A percentile compares a stretch with the other conserved stretches of the same genome.
Evolutionary conservation across 1,140 invertebrate species (phyloP).

Genomic region (Zaprionus ghesquierei): DNA sequence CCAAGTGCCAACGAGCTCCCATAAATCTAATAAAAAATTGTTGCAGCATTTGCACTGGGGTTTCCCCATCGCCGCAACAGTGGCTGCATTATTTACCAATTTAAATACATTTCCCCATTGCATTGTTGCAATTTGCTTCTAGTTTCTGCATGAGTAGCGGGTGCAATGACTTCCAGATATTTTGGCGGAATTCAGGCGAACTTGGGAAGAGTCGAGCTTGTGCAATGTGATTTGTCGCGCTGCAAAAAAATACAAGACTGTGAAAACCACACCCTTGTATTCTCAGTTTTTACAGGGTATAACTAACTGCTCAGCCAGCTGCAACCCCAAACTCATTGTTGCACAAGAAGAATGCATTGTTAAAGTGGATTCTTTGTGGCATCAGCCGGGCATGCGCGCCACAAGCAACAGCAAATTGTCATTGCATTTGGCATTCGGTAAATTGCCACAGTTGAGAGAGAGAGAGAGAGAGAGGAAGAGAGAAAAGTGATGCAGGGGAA

Average conservation of each 20-base stretch:
- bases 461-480: background rate
- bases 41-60: slow-evolving; percentile 3
- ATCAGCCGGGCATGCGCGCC: slow-evolving; percentile 37
- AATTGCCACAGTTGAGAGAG: slow-evolving; percentile 5
- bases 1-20: slow-evolving; percentile 32
- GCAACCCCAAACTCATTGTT: slow-evolving; percentile 8
- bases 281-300: background rate
- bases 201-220: no score
- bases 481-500: background rate
- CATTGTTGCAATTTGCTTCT: slow-evolving; percentile 28
- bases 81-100: slow-evolving; percentile 66
- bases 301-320: slow-evolving; percentile 6
- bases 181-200: background rate
- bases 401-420: slow-evolving; percentile 37
- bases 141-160: background rate
- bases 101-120: slow-evolving; percentile 44
- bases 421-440: slow-evolving; percentile 26
- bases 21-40: slow-evolving; percentile 55
- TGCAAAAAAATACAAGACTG: background rate
- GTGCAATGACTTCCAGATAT: slow-evolving; percentile 43
- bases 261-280: no score
- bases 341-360: background rate
- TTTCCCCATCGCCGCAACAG: background rate
- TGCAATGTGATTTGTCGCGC: no score
- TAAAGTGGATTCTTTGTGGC: slow-evolving; percentile 12